A percentile compares a stretch with the other conserved stretches of the same genome.
Evolutionary conservation across 92 coral and sea anemone genomes (phyloP).

Genomic region (Palythoa caribaeorum): DNA sequence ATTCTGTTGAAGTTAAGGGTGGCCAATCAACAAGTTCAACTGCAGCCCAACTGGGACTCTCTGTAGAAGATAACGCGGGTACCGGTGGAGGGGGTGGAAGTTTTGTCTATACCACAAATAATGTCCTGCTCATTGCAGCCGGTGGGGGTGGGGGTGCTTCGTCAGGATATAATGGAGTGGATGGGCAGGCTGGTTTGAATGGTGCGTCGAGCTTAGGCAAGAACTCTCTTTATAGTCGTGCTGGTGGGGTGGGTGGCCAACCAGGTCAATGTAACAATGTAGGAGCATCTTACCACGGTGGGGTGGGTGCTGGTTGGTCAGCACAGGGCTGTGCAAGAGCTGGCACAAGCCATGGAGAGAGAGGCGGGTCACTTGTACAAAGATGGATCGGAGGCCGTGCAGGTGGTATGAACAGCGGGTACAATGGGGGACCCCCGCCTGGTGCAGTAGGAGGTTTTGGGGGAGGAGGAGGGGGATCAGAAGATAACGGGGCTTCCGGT

Average conservation of each 20-base stretch:
- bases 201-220: constrained; percentile 61
- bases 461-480: no score
- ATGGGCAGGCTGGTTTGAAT: constrained; percentile 18
- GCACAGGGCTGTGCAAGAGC: constrained; percentile 60
- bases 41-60: constrained; percentile 40
- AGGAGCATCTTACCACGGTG: constrained; percentile 40
- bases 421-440: constrained; percentile 76
- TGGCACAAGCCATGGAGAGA: constrained; percentile 50
- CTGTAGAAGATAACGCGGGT: constrained; percentile 40
- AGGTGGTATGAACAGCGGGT: constrained; percentile 71
- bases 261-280: constrained; percentile 67
- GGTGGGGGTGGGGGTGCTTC: constrained; percentile 50
- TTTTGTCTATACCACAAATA: constrained; percentile 26
- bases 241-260: constrained; percentile 66
- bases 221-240: neutral
- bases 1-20: constrained; percentile 31
- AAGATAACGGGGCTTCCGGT: constrained; percentile 62
- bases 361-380: constrained; percentile 71
- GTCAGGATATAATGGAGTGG: constrained; percentile 20
- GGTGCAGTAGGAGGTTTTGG: constrained; percentile 66
- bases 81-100: constrained; percentile 49
- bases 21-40: constrained; percentile 22
- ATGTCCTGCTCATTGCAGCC: constrained; percentile 25
- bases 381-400: constrained; percentile 79
- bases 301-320: constrained; percentile 68